Conservation (phyloP, 2,888 invertebrate genomes). For the Xylota segnis region DNA sequence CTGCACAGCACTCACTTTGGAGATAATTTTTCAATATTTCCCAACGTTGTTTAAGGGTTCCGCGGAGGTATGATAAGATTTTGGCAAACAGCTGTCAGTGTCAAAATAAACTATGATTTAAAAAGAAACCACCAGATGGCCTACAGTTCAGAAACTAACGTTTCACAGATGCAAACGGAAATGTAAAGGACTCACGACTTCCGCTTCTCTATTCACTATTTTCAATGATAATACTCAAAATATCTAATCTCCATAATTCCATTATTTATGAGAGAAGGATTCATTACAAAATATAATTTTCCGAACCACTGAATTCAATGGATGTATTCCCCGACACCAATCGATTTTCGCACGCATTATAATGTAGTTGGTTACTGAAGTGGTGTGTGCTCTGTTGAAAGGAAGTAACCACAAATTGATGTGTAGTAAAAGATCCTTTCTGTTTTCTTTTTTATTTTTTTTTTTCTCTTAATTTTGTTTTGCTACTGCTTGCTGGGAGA, state of each 20-base stretch:
- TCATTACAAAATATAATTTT: slow-evolving; percentile 83
- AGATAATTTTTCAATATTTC: no score
- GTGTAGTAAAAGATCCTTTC: slow-evolving; percentile 39
- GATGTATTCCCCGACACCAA: slow-evolving; percentile 74
- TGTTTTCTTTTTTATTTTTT: slow-evolving; percentile 67
- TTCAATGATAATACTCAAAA: slow-evolving; percentile 46
- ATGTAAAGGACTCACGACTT: not conserved
- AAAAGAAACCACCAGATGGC: no score
- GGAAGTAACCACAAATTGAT: slow-evolving; percentile 61
- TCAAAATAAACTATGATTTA: no score
- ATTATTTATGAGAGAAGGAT: slow-evolving; percentile 82
- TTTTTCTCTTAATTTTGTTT: slow-evolving; percentile 65
- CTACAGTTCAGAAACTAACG: not conserved
- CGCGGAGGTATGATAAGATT: no score
- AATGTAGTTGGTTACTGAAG: slow-evolving; percentile 37
- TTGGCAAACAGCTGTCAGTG: not conserved
- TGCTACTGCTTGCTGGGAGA: slow-evolving; percentile 56
- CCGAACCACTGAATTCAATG: slow-evolving; percentile 82
- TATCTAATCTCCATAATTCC: slow-evolving; percentile 82
- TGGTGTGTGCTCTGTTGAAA: slow-evolving; percentile 25
- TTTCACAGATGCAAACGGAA: slow-evolving; percentile 12
- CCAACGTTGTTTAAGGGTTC: no score
- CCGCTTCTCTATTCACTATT: slow-evolving; percentile 49
- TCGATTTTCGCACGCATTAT: slow-evolving; percentile 73
- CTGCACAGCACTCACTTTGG: no score